Base-by-base conservation (phyloP, 2,888 invertebrate species). In the Trilocha varians region DNA sequence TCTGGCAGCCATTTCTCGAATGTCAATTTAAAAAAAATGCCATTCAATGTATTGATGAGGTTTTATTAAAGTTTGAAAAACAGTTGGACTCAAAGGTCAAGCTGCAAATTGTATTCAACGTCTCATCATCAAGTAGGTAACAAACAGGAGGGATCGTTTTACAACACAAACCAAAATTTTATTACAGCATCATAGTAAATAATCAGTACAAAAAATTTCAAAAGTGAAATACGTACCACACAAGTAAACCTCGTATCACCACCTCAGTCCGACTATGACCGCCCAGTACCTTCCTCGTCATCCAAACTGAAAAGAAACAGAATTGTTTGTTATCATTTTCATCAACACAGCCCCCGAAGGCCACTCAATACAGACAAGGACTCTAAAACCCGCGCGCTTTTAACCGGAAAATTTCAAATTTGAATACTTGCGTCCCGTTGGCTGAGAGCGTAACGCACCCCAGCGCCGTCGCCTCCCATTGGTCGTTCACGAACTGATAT, bases 401-500 rank as follows among this genome's bases (percentile, higher is more conserved):
- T 61, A 59, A 66, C 62, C 66, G 65, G 65, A 65, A 73, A 69
- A 72, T 71, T 61, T 62, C 53, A 71, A 73, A 76, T 75, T 74
- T 62, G 57, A 74, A 72, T 67, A 52, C 63, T 43, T 45, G 43
- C 44, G 52, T 61, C 55, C 59, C 55, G 79, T 79, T 79, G 79
- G 79, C 47, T 47, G 62, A 25, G 43, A 46, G 45, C 49, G 40
- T 47, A 47, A 51, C 53, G 49, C 59, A 57, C 50, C 53, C 49
- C 42, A 44, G 48, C 44, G 51, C 49, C 44, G 56, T 50, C 53
- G 43, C 49, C 48, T 50, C 62, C 68, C 57, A 82, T 83, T 82
- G 82, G 84, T 57, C 47, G 66, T 58, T 65, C 63, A 68, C 68
- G 73, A 74, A 62, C 58, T 73, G 77, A 83, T 80, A 70, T 77